Conservation (phyloP, 2,888 invertebrate genomes). For the Dione juno region DNA sequence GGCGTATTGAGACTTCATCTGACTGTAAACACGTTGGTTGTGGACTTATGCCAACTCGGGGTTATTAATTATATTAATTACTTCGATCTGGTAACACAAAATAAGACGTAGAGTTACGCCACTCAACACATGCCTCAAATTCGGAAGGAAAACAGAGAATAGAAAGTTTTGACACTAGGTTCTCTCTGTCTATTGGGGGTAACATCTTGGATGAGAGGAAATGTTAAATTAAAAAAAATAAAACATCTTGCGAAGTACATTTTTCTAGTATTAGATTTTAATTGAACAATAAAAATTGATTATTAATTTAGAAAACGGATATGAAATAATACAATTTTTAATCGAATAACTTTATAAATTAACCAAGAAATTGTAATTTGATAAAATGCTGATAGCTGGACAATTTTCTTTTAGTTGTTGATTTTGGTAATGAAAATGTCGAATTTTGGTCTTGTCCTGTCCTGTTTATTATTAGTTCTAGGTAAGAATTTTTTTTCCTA, state of each 20-base stretch:
- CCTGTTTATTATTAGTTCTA: constrained; percentile 39
- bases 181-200: neutral
- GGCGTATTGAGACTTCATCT: too few relatives aligned
- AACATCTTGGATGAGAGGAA: neutral
- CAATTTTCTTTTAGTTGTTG: constrained; percentile 33
- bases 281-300: constrained; percentile 7
- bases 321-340: constrained; percentile 16
- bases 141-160: neutral
- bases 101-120: too few relatives aligned
- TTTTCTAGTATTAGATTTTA: neutral
- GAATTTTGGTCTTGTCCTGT: constrained; percentile 26
- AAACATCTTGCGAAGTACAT: neutral
- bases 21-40: too few relatives aligned
- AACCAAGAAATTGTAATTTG: constrained; percentile 39
- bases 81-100: too few relatives aligned
- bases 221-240: neutral
- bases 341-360: constrained; percentile 32
- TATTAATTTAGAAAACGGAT: constrained; percentile 18
- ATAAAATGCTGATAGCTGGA: constrained; percentile 31
- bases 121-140: too few relatives aligned
- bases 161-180: neutral
- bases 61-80: too few relatives aligned
- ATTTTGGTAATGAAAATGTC: constrained; percentile 36
- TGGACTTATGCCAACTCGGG: too few relatives aligned
- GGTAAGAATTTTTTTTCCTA: constrained; percentile 39